These are phyloP conservation scores for Aegotheles bennettii DNA, from an alignment of 2,113 vertebrate species.

Conservation along the genomic window DNA sequence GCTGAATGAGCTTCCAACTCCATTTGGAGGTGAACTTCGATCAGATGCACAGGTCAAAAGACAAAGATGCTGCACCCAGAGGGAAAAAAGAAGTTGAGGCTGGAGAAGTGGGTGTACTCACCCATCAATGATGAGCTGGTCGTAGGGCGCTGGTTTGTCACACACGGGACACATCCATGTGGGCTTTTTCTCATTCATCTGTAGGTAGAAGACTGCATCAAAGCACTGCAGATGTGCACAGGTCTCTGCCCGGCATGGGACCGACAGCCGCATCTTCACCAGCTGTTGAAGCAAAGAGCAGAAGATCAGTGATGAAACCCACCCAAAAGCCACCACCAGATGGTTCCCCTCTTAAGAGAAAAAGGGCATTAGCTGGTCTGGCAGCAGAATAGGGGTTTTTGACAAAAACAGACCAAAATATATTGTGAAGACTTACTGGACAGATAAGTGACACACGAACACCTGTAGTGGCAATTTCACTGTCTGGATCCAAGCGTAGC, in stretches of 20 bases:
- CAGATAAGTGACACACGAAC: conserved; percentile 96
- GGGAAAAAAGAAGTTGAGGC: not conserved
- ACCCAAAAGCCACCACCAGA: not conserved
- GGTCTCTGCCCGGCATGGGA: conserved; percentile 93
- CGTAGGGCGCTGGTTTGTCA: conserved; percentile 94
- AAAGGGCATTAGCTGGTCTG: rapidly evolving
- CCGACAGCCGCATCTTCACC: conserved; percentile 96
- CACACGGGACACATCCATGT: conserved; percentile 98
- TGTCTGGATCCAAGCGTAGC: conserved; percentile 93
- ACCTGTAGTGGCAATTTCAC: conserved; percentile 95
- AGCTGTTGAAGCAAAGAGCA: conserved; percentile 73
- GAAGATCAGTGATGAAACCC: not conserved
- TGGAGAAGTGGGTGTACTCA: conserved; percentile 25
- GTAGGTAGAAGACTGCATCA: conserved; percentile 97
- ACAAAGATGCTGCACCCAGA: rapidly evolving
- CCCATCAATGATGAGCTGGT: conserved; percentile 97
- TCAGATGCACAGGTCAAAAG: not conserved
- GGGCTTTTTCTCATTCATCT: conserved; percentile 99
- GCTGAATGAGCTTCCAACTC: not conserved
- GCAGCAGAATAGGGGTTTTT: rapidly evolving
- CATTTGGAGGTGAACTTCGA: not conserved
- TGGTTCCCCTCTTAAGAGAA: not conserved
- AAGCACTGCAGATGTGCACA: conserved; percentile 98
- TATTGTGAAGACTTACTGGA: conserved; percentile 78
- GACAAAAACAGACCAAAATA: rapidly evolving